These are phyloP conservation scores for Gymnocheta viridis DNA, from an alignment of 2,888 invertebrate genomes.

Conservation along the genomic window DNA sequence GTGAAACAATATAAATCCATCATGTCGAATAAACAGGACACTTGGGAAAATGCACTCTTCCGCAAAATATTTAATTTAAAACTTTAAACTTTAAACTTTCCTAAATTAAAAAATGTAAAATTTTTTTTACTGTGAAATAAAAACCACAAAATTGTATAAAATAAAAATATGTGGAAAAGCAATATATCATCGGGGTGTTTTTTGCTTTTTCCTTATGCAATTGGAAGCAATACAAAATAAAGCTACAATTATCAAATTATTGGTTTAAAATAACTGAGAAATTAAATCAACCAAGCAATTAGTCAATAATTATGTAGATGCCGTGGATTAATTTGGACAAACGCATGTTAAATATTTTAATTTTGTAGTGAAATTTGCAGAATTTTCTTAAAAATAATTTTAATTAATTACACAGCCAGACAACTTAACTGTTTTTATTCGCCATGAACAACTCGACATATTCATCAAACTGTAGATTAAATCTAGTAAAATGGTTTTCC, in stretches of 20 bases:
- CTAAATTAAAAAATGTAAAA: not conserved
- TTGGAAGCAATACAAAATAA: not conserved
- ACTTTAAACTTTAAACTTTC: not conserved
- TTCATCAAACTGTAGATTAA: no score
- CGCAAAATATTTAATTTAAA: not conserved
- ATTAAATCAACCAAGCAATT: not conserved
- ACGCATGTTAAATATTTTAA: no score
- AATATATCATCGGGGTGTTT: not conserved
- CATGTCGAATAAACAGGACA: not conserved
- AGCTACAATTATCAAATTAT: not conserved
- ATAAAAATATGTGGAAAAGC: not conserved
- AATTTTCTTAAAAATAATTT: no score
- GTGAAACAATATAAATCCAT: slow-evolving; percentile 10
- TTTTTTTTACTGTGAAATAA: not conserved
- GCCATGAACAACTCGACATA: no score
- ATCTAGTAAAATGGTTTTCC: no score
- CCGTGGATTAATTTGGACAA: no score
- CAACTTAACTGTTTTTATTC: no score
- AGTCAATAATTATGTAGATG: not conserved
- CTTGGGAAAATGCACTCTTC: not conserved
- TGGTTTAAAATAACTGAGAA: not conserved
- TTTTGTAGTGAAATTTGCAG: no score
- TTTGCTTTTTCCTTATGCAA: not conserved
- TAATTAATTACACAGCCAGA: no score
- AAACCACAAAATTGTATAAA: not conserved